Conservation (phyloP, 2,113 vertebrate genomes). For the Crotophaga sulcirostris region DNA sequence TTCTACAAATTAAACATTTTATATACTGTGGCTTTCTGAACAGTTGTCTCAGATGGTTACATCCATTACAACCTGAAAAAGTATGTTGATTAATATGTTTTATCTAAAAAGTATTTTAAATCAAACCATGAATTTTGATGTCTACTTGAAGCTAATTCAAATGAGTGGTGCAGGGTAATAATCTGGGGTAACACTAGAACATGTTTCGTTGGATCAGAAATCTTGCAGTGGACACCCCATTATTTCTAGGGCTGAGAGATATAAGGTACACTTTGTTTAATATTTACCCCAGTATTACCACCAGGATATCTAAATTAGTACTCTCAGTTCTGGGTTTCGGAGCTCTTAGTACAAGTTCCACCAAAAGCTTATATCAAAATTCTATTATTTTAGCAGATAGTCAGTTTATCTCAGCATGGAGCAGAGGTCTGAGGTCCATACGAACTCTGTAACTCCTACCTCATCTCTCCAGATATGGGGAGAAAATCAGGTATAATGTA, state of each 20-base stretch:
- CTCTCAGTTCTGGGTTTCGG: not conserved
- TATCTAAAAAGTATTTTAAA: not conserved
- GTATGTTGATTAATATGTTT: not conserved
- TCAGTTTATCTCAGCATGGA: not conserved
- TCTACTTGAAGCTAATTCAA: not conserved
- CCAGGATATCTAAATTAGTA: not conserved
- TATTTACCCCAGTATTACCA: not conserved
- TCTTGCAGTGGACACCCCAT: rapidly evolving
- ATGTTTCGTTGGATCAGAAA: not conserved
- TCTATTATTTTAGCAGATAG: not conserved
- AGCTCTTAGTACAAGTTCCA: not conserved
- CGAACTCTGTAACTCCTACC: not conserved
- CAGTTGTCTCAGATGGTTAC: not conserved
- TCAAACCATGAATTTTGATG: not conserved
- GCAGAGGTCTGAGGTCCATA: not conserved
- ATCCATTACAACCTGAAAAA: not conserved
- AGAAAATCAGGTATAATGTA: not conserved
- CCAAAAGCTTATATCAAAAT: not conserved
- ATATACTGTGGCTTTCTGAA: not conserved
- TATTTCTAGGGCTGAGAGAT: not conserved
- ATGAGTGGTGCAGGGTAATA: not conserved
- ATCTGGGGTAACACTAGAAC: not conserved
- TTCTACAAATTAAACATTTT: not conserved
- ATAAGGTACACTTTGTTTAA: not conserved
- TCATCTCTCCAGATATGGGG: not conserved